Conservation (phyloP, 2,888 invertebrate genomes). For the Digitonthophagus gazella region DNA sequence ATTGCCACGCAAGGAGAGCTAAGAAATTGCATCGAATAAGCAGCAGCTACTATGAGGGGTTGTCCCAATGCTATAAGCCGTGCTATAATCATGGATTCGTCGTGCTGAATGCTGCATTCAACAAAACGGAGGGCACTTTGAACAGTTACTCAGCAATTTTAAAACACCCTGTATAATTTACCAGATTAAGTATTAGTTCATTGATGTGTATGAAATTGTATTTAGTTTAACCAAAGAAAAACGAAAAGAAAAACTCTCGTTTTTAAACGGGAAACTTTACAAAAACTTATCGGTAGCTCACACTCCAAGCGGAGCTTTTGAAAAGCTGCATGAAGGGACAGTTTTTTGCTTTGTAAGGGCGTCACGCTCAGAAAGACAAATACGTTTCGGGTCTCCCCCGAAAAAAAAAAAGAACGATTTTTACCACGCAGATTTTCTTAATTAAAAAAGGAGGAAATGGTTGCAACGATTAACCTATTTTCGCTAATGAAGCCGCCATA, state of each 20-base stretch:
- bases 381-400: slow-evolving; percentile 27
- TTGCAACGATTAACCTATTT: slow-evolving; percentile 3
- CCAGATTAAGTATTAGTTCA: too few species aligned
- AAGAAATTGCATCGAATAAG: too few species aligned
- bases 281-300: slow-evolving; percentile 39
- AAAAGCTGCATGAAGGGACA: slow-evolving; percentile 28
- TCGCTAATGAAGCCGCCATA: background rate
- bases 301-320: slow-evolving; percentile 32
- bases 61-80: too few species aligned
- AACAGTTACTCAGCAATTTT: too few species aligned
- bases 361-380: slow-evolving; percentile 36
- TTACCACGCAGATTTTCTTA: background rate
- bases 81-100: too few species aligned
- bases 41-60: too few species aligned
- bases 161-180: too few species aligned
- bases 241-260: slow-evolving; percentile 33
- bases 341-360: slow-evolving; percentile 35
- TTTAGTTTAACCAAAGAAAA: slow-evolving; percentile 24
- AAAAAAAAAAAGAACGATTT: slow-evolving; percentile 15
- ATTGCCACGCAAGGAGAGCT: too few species aligned
- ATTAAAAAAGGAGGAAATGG: background rate
- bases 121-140: too few species aligned
- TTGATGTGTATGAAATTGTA: slow-evolving; percentile 18
- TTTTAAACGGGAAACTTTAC: slow-evolving; percentile 34
- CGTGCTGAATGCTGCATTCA: too few species aligned